Evolutionary conservation across 2,888 invertebrate species (phyloP).

Genomic region (Chaetogeoica ovagalla): DNA sequence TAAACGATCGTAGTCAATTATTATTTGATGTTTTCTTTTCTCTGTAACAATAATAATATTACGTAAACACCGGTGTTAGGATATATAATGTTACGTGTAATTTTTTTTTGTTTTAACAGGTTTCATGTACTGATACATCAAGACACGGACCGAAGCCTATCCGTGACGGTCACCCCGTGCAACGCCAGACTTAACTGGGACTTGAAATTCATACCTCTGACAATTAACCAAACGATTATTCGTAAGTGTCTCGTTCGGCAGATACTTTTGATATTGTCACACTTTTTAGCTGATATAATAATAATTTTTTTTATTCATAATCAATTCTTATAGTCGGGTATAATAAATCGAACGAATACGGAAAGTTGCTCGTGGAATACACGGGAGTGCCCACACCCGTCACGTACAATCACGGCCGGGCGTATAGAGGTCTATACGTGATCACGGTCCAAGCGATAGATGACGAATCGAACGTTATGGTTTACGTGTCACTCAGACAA

Average conservation of each 20-base stretch:
- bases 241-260: background rate
- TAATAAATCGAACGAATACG: background rate
- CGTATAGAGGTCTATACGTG: conserved; percentile 28
- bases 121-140: conserved; percentile 35
- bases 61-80: background rate
- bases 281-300: background rate
- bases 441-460: conserved; percentile 18
- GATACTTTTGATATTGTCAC: no score
- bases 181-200: conserved; percentile 21
- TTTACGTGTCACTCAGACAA: background rate
- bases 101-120: conserved; percentile 34
- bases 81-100: background rate
- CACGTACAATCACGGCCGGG: background rate
- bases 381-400: conserved; percentile 17
- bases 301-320: background rate
- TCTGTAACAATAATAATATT: background rate
- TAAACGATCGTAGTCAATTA: background rate
- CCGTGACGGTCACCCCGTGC: conserved; percentile 28
- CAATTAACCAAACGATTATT: conserved; percentile 1
- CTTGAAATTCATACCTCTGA: conserved; percentile 12
- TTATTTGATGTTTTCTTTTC: background rate
- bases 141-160: conserved; percentile 14
- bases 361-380: conserved; percentile 8
- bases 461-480: background rate
- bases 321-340: background rate